Percentiles rank a stretch among this genome's conserved stretches.
Conservation (phyloP, 1,140 invertebrate genomes). For the Luehdorfia chinensis region DNA sequence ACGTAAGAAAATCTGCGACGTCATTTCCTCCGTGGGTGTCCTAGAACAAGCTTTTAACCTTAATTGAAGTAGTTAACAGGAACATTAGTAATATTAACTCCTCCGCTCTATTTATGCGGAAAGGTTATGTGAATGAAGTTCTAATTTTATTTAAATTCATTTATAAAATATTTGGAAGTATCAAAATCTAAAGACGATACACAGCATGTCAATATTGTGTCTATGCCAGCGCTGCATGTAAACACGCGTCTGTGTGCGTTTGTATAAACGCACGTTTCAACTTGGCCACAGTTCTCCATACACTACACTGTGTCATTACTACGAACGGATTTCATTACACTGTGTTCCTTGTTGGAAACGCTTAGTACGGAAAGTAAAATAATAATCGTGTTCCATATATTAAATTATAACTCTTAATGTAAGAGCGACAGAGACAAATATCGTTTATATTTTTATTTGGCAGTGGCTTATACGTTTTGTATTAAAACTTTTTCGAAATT, state of each 20-base stretch:
- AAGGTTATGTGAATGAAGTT: no score
- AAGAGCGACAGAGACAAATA: slow-evolving; percentile 13
- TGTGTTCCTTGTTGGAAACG: slow-evolving; percentile 18
- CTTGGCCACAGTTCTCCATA: background rate
- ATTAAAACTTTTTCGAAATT: background rate
- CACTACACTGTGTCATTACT: background rate
- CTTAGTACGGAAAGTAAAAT: slow-evolving; percentile 1
- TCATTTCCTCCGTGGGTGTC: no score
- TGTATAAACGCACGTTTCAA: background rate
- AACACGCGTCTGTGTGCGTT: background rate
- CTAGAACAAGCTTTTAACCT: no score
- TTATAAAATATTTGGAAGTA: no score
- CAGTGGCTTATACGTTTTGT: background rate
- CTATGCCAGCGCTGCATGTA: slow-evolving; percentile 29
- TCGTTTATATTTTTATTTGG: background rate
- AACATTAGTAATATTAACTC: no score
- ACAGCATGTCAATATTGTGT: slow-evolving; percentile 33
- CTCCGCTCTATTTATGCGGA: no score
- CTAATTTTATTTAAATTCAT: no score
- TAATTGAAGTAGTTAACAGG: no score
- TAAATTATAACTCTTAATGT: slow-evolving; percentile 14
- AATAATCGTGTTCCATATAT: background rate
- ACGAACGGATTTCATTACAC: slow-evolving; percentile 3
- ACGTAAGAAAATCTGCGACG: no score
- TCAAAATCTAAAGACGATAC: slow-evolving; percentile 20